These are phyloP conservation scores for Dicyrtomina minuta DNA, from an alignment of 2,888 invertebrate genomes.

Conservation along the genomic window DNA sequence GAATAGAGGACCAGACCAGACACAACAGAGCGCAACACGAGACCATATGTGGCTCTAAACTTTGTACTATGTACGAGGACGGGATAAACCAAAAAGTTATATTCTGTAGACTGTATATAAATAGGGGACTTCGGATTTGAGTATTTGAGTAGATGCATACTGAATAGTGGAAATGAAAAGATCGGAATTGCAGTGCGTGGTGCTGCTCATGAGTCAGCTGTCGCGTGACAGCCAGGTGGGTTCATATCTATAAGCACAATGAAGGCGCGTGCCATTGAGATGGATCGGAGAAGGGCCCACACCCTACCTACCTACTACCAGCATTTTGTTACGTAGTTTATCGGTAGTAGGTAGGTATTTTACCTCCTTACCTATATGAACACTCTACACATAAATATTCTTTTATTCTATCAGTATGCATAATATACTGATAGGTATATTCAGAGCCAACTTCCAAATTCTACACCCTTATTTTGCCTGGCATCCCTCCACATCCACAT, in stretches of 20 bases:
- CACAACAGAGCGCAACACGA: neutral
- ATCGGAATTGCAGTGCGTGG: constrained; percentile 38
- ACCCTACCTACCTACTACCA: constrained; percentile 38
- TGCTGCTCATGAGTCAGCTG: constrained; percentile 52
- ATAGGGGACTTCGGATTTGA: too few relatives aligned
- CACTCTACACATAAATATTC: too few relatives aligned
- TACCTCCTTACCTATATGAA: too few relatives aligned
- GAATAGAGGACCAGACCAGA: neutral
- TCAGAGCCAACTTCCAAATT: too few relatives aligned
- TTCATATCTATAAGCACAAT: constrained; percentile 27
- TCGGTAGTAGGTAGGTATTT: too few relatives aligned
- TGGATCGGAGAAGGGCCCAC: constrained; percentile 40
- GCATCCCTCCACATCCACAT: neutral
- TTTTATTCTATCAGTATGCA: too few relatives aligned
- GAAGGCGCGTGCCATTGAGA: constrained; percentile 49
- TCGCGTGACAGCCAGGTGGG: constrained; percentile 54
- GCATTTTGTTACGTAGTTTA: neutral
- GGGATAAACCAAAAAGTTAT: neutral
- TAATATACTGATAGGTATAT: too few relatives aligned
- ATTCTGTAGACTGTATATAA: neutral
- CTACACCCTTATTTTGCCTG: neutral
- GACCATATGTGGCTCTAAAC: neutral
- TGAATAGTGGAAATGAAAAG: neutral
- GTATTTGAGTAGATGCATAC: neutral
- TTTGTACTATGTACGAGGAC: neutral